These are phyloP conservation scores for Fukomys damarensis DNA, from an alignment of 2,113 vertebrate genomes.

Conservation along the genomic window DNA sequence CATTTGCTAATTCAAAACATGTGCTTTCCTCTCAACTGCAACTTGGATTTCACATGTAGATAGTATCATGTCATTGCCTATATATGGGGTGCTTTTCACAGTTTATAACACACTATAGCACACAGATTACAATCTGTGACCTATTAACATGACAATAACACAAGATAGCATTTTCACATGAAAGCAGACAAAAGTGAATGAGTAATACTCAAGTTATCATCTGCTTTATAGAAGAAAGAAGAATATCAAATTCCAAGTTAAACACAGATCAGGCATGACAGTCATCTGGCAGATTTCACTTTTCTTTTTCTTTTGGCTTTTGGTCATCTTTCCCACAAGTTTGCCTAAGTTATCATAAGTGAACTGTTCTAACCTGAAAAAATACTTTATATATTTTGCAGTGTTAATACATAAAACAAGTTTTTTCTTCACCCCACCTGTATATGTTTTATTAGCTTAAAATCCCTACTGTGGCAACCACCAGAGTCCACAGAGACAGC, in stretches of 20 bases:
- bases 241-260: background rate
- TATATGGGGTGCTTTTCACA: background rate
- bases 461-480: background rate
- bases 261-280: background rate
- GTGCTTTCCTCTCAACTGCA: background rate
- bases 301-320: background rate
- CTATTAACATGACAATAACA: background rate
- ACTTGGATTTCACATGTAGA: background rate
- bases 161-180: background rate
- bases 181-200: background rate
- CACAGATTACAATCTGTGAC: background rate
- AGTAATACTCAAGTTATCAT: background rate
- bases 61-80: background rate
- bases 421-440: background rate
- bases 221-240: conserved; percentile 5
- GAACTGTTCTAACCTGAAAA: background rate
- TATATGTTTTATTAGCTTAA: background rate
- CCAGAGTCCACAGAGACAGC: too few species aligned
- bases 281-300: background rate
- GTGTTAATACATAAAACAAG: background rate
- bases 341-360: background rate
- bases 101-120: conserved; percentile 14
- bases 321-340: background rate
- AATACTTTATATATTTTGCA: background rate
- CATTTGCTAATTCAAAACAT: background rate